Evolutionary conservation across 2,888 invertebrate genomes (phyloP), one percentile per base, ranked within the genome.

Genomic region (Lobophora halterata): DNA sequence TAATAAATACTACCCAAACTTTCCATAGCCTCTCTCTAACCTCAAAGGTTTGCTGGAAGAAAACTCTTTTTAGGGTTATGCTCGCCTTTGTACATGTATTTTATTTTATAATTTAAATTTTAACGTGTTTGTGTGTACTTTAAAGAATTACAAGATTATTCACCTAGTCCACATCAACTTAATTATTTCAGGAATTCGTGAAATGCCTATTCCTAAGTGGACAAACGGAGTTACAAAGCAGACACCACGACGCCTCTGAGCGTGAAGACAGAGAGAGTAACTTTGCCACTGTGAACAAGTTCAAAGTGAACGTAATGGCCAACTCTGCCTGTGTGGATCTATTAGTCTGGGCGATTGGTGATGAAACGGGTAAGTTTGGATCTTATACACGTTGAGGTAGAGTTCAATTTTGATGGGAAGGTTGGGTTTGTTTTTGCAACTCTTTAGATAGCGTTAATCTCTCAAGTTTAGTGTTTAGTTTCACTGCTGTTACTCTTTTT

Each of bases 291-390:
- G 93, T 97, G 1, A 96, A 97, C 77, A 95, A 95, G 71, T 97
- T 96, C 72, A 96, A 97, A 86, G 93, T 97, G 18, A 97, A 97
- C 65, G 97, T 98, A 0, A 96, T 97, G 93, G 97, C 97, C 0
- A 98, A 98, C 81, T 97, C 98, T 0, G 97, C 97, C 1, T 99
- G 98, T 68, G 97, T 99, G 0, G 98, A 99, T 77, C 89, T 99
- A 3, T 89, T 99, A 1, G 98, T 99, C 14, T 99, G 99, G 99
- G 97, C 98, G 1, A 97, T 98, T 52, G 94, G 95, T 1, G 98
- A 98, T 75, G 98, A 98, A 88, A 95, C 96, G 67, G 97, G 97
- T 97, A 76, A 86, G 74, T 38, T 19, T 40, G 2, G 1, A 43
- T 25, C 28, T 29, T 54, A 24, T 37, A n/a, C n/a, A n/a, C n/a